Conservation (phyloP, 2,797 vertebrate genomes). For the Scomberomorus guttatus region DNA sequence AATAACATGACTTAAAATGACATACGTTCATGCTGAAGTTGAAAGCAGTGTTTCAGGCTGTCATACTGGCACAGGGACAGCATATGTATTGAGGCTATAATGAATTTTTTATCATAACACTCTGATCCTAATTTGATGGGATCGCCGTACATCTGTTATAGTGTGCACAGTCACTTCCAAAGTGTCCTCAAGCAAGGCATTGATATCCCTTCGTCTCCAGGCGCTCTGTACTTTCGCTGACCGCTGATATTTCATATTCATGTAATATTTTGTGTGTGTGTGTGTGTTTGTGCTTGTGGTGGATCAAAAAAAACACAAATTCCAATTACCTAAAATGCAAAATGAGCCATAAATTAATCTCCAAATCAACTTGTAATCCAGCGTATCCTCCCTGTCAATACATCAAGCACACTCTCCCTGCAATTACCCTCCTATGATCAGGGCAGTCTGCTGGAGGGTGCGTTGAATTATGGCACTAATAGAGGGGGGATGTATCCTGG, state of each 20-base stretch:
- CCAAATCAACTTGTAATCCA: conserved; percentile 65
- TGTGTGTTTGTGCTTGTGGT: background rate
- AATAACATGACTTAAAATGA: background rate
- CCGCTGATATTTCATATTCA: conserved; percentile 11
- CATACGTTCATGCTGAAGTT: conserved; percentile 1
- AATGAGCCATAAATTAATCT: conserved; percentile 69
- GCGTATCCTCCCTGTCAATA: conserved; percentile 63
- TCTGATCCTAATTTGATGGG: conserved; percentile 41
- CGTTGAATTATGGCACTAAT: conserved; percentile 78
- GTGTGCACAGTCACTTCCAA: conserved; percentile 19
- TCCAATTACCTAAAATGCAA: conserved; percentile 57
- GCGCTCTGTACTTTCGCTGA: conserved; percentile 38
- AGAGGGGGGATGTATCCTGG: conserved; percentile 70
- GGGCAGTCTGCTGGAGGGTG: conserved; percentile 74
- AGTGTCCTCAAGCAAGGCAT: conserved; percentile 33
- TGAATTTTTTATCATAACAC: conserved; percentile 3
- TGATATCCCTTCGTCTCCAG: conserved; percentile 5
- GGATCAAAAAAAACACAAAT: conserved; percentile 30
- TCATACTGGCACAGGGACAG: conserved; percentile 3
- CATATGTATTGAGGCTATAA: conserved; percentile 4
- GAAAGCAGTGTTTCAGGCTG: conserved; percentile 13
- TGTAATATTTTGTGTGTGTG: background rate
- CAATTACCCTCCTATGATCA: conserved; percentile 78
- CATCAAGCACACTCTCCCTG: conserved; percentile 69
- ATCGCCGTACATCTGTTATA: conserved; percentile 29